Evolutionary conservation across 2,113 vertebrate species (phyloP).

Genomic region (Epinephelus moara): DNA sequence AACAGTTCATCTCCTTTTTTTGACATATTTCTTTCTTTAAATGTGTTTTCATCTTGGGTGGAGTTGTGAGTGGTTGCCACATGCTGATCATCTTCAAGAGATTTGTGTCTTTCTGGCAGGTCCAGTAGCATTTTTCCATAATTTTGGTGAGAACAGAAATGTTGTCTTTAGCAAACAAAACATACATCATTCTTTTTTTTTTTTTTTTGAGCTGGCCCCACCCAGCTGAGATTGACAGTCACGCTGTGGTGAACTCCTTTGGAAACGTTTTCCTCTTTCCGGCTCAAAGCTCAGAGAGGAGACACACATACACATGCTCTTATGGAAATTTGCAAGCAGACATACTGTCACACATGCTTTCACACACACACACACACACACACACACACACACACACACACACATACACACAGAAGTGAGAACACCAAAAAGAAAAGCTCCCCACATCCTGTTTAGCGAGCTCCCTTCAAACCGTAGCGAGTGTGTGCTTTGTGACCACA

Average conservation of each 20-base stretch:
- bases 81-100: slow-evolving; percentile 16
- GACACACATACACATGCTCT: slow-evolving; percentile 13
- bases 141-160: slow-evolving; percentile 27
- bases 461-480: slow-evolving; percentile 16
- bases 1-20: background rate
- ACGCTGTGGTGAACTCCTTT: slow-evolving; percentile 17
- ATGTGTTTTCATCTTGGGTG: slow-evolving; percentile 47
- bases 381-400: background rate
- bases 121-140: slow-evolving; percentile 23
- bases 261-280: slow-evolving; percentile 2
- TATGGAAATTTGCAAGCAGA: slow-evolving; percentile 35
- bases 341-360: slow-evolving; percentile 20
- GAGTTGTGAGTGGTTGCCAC: slow-evolving; percentile 26
- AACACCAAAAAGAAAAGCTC: slow-evolving; percentile 27
- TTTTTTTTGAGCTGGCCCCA: slow-evolving; percentile 9
- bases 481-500: slow-evolving; percentile 55
- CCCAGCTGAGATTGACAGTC: slow-evolving; percentile 37
- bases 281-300: slow-evolving; percentile 6
- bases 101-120: slow-evolving; percentile 52
- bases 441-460: slow-evolving; percentile 50
- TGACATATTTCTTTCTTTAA: background rate
- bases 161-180: slow-evolving; percentile 29
- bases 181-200: background rate
- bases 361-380: background rate
- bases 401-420: slow-evolving; percentile 22